Conservation (phyloP, 2,888 invertebrate species). For the Neoaliturus tenellus region DNA sequence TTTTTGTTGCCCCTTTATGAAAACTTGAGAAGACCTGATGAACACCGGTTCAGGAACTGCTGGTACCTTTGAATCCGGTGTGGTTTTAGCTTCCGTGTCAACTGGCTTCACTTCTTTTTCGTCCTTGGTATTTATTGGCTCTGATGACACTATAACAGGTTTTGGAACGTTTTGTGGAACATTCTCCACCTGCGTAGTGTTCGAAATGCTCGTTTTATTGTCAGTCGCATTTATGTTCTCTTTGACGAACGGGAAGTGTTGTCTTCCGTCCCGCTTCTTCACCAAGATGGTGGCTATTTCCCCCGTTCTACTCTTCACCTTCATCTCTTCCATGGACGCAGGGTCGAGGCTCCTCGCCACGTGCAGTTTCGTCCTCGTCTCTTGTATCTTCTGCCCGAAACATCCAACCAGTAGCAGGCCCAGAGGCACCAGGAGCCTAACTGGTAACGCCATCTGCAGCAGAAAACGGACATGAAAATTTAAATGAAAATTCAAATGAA, state of each 20-base stretch:
- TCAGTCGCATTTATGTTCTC: slow-evolving; percentile 14
- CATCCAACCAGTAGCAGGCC: slow-evolving; percentile 22
- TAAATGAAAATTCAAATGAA: too few relatives aligned
- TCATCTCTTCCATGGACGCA: slow-evolving; percentile 84
- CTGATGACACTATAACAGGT: slow-evolving; percentile 38
- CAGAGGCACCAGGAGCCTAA: slow-evolving; percentile 57
- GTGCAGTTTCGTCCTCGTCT: slow-evolving; percentile 68
- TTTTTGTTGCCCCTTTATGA: slow-evolving; percentile 72
- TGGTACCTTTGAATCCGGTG: slow-evolving; percentile 72
- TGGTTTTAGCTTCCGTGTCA: background rate
- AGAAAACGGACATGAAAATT: too few relatives aligned
- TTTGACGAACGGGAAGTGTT: slow-evolving; percentile 27
- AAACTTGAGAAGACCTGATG: slow-evolving; percentile 80
- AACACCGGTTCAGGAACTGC: slow-evolving; percentile 81
- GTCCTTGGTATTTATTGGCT: slow-evolving; percentile 45
- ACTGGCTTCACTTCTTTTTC: slow-evolving; percentile 32
- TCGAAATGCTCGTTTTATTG: background rate
- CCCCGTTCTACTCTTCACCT: slow-evolving; percentile 85
- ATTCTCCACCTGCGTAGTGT: background rate
- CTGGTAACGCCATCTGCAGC: slow-evolving; percentile 62
- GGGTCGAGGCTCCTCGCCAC: slow-evolving; percentile 82
- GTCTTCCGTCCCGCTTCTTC: slow-evolving; percentile 76
- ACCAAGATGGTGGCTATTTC: slow-evolving; percentile 86
- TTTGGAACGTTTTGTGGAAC: slow-evolving; percentile 32
- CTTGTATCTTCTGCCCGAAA: slow-evolving; percentile 62